Percentiles rank a stretch among this genome's conserved stretches.
Evolutionary conservation across 2,797 vertebrate species (phyloP).

Genomic region (Pachyuromys duprasi): DNA sequence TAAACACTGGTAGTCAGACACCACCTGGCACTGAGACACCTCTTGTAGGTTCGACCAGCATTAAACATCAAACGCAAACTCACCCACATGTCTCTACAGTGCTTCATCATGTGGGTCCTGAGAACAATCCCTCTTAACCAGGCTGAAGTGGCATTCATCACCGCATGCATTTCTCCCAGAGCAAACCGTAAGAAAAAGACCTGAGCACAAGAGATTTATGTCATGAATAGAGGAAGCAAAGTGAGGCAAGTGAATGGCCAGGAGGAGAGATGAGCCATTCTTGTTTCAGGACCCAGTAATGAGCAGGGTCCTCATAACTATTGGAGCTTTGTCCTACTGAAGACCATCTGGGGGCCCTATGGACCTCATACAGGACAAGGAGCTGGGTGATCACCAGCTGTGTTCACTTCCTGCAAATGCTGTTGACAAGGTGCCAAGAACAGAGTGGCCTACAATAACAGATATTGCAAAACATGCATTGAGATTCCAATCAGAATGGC

Average conservation of each 20-base stretch:
- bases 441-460: not conserved
- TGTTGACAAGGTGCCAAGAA: not conserved
- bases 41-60: not conserved
- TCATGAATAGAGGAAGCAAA: not conserved
- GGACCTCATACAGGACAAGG: rapidly evolving
- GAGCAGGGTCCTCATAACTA: not conserved
- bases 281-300: rapidly evolving
- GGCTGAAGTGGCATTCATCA: not conserved
- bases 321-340: not conserved
- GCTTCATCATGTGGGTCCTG: not conserved
- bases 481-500: not conserved
- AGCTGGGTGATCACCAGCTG: too few relatives aligned
- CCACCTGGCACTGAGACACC: not conserved
- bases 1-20: not conserved
- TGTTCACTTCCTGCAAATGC: not conserved
- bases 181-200: not conserved
- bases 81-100: not conserved
- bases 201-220: not conserved
- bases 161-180: not conserved
- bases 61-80: not conserved
- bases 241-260: not conserved
- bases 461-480: not conserved
- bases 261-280: not conserved
- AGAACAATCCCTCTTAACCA: not conserved
- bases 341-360: rapidly evolving